phyloP scores from a whole-genome alignment of 1,140 invertebrate genomes.

The Nomia melanderi region DNA sequence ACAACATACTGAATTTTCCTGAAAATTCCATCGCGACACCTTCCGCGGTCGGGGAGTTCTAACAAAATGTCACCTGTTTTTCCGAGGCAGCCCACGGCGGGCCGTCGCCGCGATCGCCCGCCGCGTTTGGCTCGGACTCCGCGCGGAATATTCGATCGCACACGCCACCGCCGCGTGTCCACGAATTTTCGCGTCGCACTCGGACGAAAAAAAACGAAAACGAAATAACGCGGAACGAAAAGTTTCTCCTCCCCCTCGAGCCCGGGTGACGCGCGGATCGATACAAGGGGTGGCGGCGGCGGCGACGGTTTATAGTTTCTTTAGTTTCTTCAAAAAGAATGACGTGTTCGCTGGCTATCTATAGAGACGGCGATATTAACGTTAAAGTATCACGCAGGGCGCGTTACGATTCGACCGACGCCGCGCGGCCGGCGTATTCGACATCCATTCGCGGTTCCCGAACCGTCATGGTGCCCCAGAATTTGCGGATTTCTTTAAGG shows the following conservation, averaged over 20 bases:
- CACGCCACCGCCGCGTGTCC: background rate
- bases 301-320: constrained; percentile 62
- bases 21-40: too few species aligned
- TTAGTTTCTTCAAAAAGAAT: constrained; percentile 79
- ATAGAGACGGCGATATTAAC: constrained; percentile 70
- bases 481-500: too few species aligned
- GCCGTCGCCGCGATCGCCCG: too few species aligned
- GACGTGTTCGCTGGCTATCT: constrained; percentile 78
- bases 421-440: too few species aligned
- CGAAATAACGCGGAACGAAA: constrained; percentile 55
- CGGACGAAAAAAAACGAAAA: constrained; percentile 47
- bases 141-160: background rate
- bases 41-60: too few species aligned
- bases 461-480: too few species aligned
- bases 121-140: too few species aligned
- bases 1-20: too few species aligned
- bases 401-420: constrained; percentile 11
- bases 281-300: constrained; percentile 52
- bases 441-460: too few species aligned
- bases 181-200: constrained; percentile 25
- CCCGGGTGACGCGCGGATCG: constrained; percentile 35
- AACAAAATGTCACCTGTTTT: too few species aligned
- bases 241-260: constrained; percentile 39
- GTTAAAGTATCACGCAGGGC: constrained; percentile 62
- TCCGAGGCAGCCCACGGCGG: too few species aligned